These are phyloP conservation scores for Acanthis flammea DNA, from an alignment of 2,797 vertebrate genomes.

Conservation along the genomic window DNA sequence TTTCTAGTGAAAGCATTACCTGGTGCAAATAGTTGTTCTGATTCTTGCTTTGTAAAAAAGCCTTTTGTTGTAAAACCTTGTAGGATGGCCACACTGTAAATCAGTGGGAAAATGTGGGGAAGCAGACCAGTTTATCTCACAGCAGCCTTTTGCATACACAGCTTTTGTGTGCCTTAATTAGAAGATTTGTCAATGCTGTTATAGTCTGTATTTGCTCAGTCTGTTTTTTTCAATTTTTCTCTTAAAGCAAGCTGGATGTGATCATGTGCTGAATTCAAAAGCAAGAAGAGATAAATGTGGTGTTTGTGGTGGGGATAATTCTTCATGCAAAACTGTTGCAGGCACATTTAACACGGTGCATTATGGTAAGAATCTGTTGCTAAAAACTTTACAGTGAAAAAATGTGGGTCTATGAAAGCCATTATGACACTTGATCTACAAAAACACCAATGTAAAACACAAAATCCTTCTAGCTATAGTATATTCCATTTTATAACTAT, in stretches of 20 bases:
- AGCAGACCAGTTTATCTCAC: neutral
- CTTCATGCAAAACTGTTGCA: conserved; percentile 95
- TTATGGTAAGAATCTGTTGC: conserved; percentile 86
- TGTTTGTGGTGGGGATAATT: conserved; percentile 97
- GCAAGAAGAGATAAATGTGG: conserved; percentile 98
- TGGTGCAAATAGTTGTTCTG: neutral
- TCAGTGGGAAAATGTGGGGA: neutral
- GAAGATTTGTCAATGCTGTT: conserved; percentile 28
- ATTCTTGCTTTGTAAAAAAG: neutral
- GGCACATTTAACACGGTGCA: conserved; percentile 93
- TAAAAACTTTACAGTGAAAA: conserved; percentile 47
- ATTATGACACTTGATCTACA: conserved; percentile 9
- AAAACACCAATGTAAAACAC: conserved; percentile 5
- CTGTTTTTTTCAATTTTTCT: conserved; percentile 63
- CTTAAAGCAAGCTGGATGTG: conserved; percentile 97
- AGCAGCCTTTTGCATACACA: neutral
- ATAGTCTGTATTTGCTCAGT: conserved; percentile 55
- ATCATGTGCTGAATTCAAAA: conserved; percentile 98
- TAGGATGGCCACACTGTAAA: neutral
- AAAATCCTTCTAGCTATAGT: conserved; percentile 12
- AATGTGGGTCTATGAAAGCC: conserved; percentile 13
- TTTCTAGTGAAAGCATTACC: neutral
- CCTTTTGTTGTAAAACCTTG: neutral
- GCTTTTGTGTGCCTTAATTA: conserved; percentile 51
- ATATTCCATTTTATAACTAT: conserved; percentile 22